Evolutionary conservation across 2,113 vertebrate genomes (phyloP).

Genomic region (Scomber scombrus): DNA sequence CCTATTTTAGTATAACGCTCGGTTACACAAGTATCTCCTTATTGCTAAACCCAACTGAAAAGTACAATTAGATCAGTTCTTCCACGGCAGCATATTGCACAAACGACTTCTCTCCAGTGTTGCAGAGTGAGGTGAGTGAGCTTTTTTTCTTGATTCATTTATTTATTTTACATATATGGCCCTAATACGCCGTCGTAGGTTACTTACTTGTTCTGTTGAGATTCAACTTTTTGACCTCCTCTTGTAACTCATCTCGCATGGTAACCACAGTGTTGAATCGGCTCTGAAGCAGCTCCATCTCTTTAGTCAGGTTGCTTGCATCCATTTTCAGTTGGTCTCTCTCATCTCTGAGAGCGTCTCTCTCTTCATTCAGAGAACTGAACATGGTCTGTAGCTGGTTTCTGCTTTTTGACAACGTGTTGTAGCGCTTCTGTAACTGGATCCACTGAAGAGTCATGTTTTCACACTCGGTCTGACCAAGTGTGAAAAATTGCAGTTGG

Average conservation of each 20-base stretch:
- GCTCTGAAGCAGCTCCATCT: conserved; percentile 34
- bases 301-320: conserved; percentile 13
- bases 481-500: background rate
- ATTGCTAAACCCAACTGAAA: too few species aligned
- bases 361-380: conserved; percentile 24
- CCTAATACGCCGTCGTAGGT: too few species aligned
- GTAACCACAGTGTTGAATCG: background rate
- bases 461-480: background rate
- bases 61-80: too few species aligned
- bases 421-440: conserved; percentile 5
- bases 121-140: too few species aligned
- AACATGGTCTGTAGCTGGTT: background rate
- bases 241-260: conserved; percentile 10
- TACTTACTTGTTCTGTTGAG: conserved; percentile 8
- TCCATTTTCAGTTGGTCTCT: conserved; percentile 23
- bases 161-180: too few species aligned
- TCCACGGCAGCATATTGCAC: too few species aligned
- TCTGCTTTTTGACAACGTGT: background rate
- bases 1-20: too few species aligned
- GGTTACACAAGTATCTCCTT: too few species aligned
- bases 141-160: too few species aligned
- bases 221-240: background rate
- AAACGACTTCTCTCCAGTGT: too few species aligned
- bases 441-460: background rate
- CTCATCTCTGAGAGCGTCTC: conserved; percentile 27